Evolutionary conservation across 2,797 vertebrate species (phyloP).

Genomic region (Falco peregrinus): DNA sequence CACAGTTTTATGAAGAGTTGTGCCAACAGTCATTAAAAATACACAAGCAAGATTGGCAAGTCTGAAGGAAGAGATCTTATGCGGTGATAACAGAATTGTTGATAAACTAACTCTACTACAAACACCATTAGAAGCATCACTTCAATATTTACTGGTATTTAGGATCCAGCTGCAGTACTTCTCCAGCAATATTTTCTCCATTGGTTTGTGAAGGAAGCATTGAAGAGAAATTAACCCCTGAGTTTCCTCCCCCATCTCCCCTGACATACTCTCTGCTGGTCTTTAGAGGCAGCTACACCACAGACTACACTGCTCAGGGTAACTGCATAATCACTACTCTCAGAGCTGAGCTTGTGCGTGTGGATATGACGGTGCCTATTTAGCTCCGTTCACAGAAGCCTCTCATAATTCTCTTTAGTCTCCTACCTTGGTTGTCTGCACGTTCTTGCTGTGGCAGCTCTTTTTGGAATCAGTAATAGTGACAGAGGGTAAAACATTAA

Average conservation of each 20-base stretch:
- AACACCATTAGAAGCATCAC: not conserved
- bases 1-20: not conserved
- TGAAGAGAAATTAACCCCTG: not conserved
- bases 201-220: not conserved
- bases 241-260: not conserved
- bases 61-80: slow-evolving; percentile 28
- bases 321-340: not conserved
- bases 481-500: not conserved
- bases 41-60: not conserved
- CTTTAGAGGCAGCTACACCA: not conserved
- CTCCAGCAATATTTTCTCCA: not conserved
- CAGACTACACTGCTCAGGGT: not conserved
- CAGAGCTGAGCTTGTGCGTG: not conserved
- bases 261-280: not conserved
- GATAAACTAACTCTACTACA: not conserved
- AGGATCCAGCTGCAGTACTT: not conserved
- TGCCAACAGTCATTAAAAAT: slow-evolving; percentile 52
- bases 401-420: not conserved
- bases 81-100: not conserved
- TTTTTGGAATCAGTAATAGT: not conserved
- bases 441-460: not conserved
- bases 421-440: not conserved
- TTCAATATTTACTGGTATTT: not conserved
- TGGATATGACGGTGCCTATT: not conserved
- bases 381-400: not conserved